phyloP scores from a whole-genome alignment of 2,888 invertebrate genomes.

The Cinara cedri region DNA sequence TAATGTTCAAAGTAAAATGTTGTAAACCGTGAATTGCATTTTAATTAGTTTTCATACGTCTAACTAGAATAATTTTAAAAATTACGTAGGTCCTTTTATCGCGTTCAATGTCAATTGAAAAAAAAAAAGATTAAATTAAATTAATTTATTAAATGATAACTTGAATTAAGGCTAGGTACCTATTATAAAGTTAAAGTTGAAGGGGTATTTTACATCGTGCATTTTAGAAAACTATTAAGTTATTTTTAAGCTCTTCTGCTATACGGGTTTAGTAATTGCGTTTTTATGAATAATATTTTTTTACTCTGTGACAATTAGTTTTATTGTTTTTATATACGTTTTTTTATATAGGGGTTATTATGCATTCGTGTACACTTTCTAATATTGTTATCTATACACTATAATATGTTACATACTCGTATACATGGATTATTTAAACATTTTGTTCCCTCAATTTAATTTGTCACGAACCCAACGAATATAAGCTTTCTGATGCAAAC shows the following conservation, averaged over 20 bases:
- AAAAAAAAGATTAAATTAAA: background rate
- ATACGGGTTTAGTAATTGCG: conserved; percentile 1
- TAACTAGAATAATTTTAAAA: background rate
- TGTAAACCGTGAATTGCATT: no score
- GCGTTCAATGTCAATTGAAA: background rate
- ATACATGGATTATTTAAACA: no score
- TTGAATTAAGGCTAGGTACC: background rate
- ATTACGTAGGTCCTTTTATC: background rate
- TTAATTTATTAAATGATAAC: background rate
- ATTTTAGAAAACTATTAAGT: background rate
- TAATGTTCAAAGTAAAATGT: no score
- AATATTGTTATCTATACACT: background rate
- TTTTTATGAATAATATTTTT: background rate
- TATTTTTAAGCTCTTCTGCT: background rate
- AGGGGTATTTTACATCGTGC: background rate
- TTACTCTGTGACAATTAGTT: background rate
- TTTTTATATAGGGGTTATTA: conserved; percentile 5
- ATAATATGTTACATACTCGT: no score
- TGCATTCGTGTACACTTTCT: background rate
- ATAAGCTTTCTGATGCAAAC: no score
- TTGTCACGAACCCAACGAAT: no score
- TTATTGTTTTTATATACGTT: background rate
- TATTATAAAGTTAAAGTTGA: background rate
- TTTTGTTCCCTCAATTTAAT: no score
- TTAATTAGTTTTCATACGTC: conserved; percentile 28